phyloP scores from a whole-genome alignment of 2,113 vertebrate species.

The Cyprinus carpio region DNA sequence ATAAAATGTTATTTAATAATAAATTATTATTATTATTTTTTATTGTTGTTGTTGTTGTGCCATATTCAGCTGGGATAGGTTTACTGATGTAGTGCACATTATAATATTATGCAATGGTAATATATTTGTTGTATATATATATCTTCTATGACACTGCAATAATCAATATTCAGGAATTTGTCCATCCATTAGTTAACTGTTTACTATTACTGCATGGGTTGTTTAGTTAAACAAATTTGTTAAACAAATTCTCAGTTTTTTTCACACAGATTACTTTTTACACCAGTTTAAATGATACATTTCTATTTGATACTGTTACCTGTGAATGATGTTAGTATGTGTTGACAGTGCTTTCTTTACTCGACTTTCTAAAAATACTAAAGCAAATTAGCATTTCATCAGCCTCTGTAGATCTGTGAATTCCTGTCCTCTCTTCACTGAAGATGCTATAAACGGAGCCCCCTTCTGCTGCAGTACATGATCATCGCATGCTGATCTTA shows the following conservation, averaged over 20 bases:
- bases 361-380: background rate
- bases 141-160: background rate
- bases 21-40: too few species aligned
- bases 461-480: slow-evolving; percentile 24
- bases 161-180: background rate
- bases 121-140: too few species aligned
- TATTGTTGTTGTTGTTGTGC: background rate
- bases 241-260: background rate
- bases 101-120: too few species aligned
- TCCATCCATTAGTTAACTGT: background rate
- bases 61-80: background rate
- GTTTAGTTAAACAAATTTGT: background rate
- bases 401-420: slow-evolving; percentile 61
- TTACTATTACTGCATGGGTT: background rate
- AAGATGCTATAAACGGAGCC: slow-evolving; percentile 38
- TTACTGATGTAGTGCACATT: too few species aligned
- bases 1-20: too few species aligned
- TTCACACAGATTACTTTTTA: background rate
- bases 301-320: background rate
- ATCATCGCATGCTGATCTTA: slow-evolving; percentile 28
- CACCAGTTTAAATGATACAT: background rate
- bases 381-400: slow-evolving; percentile 64
- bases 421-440: slow-evolving; percentile 60
- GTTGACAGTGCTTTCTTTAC: background rate
- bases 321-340: background rate